A percentile compares a stretch with the other conserved stretches of the same genome.
Evolutionary conservation across 1,140 invertebrate genomes (phyloP).

Genomic region (Carposina sasakii): DNA sequence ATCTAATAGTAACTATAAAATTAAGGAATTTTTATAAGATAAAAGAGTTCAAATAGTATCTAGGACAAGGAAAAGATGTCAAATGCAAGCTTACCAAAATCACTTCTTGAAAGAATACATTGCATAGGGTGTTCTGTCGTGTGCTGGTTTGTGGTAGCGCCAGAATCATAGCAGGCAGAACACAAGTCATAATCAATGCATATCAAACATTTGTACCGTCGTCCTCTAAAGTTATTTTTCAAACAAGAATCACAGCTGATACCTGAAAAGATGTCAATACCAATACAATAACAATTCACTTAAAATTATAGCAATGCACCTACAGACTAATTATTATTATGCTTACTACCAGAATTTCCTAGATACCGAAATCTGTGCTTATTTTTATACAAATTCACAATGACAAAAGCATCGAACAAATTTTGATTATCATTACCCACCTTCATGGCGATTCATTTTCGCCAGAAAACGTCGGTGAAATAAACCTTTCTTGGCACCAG

Average conservation of each 20-base stretch:
- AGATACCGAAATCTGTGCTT: too few relatives aligned
- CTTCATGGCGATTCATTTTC: slow-evolving; percentile 89
- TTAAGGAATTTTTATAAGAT: too few relatives aligned
- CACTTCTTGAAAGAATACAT: slow-evolving; percentile 96
- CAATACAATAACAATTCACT: slow-evolving; percentile 28
- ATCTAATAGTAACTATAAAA: too few relatives aligned
- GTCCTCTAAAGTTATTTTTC: slow-evolving; percentile 97
- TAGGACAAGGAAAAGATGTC: too few relatives aligned
- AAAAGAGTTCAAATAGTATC: too few relatives aligned
- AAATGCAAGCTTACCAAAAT: slow-evolving; percentile 94
- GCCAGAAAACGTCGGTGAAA: slow-evolving; percentile 72
- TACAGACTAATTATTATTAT: too few relatives aligned
- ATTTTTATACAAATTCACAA: slow-evolving; percentile 44
- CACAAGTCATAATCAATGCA: slow-evolving; percentile 99
- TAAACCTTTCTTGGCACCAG: slow-evolving; percentile 62
- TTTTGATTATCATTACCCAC: slow-evolving; percentile 77
- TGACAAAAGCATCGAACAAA: slow-evolving; percentile 69
- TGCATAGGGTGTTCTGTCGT: slow-evolving; percentile 98
- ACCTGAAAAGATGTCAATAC: slow-evolving; percentile 76
- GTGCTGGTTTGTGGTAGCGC: slow-evolving; percentile 93
- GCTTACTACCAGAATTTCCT: too few relatives aligned
- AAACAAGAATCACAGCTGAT: slow-evolving; percentile 99
- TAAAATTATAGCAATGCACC: too few relatives aligned
- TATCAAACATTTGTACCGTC: slow-evolving; percentile 98
- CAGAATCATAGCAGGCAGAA: slow-evolving; percentile 95